phyloP scores from a whole-genome alignment of 30 jellyfish, hydroid and myxozoan species.

The Turritopsis dohrnii region DNA sequence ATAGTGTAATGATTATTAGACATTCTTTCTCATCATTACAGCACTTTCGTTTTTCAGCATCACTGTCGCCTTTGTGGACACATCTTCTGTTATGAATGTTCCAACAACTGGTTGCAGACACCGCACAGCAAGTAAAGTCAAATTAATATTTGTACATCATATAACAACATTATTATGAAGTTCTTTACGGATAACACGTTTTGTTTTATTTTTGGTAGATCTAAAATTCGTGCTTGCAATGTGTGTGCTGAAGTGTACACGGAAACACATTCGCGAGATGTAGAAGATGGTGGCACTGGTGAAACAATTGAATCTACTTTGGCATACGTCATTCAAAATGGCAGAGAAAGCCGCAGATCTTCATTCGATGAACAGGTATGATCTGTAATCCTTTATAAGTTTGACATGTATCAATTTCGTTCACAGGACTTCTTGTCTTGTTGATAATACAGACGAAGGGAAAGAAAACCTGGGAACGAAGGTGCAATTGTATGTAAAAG shows the following conservation, averaged over 20 bases:
- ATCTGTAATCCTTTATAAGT: neutral
- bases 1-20: no score
- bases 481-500: no score
- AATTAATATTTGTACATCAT: neutral
- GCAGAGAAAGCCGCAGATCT: neutral
- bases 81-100: conserved; percentile 16
- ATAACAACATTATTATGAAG: no score
- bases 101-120: conserved; percentile 8
- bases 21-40: no score
- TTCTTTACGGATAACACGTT: no score
- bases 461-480: no score
- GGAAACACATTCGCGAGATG: neutral
- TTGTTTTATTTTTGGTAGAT: no score
- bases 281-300: neutral
- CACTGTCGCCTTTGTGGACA: conserved; percentile 38
- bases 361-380: neutral
- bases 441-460: no score
- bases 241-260: neutral
- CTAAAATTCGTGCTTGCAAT: neutral
- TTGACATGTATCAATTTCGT: no score
- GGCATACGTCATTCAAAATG: neutral
- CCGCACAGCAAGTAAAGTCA: conserved; percentile 28
- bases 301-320: neutral
- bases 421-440: no score
- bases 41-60: no score